Percentiles rank a stretch among this genome's conserved stretches.
These are phyloP conservation scores for Lordiphosa stackelbergi DNA, from an alignment of 1,140 invertebrate genomes.

Conservation along the genomic window DNA sequence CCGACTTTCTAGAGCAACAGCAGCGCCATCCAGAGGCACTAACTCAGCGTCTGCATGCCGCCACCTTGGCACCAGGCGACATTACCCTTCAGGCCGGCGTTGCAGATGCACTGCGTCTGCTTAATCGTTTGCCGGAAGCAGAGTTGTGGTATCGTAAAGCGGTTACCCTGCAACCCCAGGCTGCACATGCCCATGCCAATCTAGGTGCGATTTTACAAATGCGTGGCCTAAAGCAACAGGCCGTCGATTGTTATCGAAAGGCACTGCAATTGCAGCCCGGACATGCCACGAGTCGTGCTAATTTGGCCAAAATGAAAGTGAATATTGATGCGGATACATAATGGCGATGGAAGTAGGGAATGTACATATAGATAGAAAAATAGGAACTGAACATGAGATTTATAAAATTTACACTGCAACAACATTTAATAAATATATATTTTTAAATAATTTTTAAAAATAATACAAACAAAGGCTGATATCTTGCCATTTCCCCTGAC, in stretches of 20 bases:
- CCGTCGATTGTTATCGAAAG: slow-evolving; percentile 87
- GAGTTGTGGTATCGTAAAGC: slow-evolving; percentile 91
- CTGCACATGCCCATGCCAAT: slow-evolving; percentile 93
- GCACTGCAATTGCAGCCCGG: slow-evolving; percentile 90
- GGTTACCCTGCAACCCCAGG: slow-evolving; percentile 75
- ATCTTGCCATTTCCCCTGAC: too few species aligned
- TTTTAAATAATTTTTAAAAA: too few species aligned
- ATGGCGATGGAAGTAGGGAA: not conserved
- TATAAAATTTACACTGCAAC: too few species aligned
- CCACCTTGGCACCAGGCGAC: slow-evolving; percentile 85
- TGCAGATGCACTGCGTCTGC: slow-evolving; percentile 89
- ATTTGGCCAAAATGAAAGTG: slow-evolving; percentile 83
- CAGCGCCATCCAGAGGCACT: slow-evolving; percentile 89
- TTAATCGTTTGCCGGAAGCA: slow-evolving; percentile 86
- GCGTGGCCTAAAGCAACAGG: slow-evolving; percentile 92
- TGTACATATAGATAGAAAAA: slow-evolving; percentile 11
- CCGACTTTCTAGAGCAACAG: slow-evolving; percentile 89
- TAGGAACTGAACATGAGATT: slow-evolving; percentile 7
- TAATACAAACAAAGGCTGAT: too few species aligned
- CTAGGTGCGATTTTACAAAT: slow-evolving; percentile 94
- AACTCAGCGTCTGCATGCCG: slow-evolving; percentile 85
- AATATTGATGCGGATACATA: slow-evolving; percentile 42
- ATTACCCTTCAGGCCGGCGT: slow-evolving; percentile 90
- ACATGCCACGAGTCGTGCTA: slow-evolving; percentile 90
- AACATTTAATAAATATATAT: too few species aligned